These are phyloP conservation scores for Nemotelus nigrinus DNA, from an alignment of 2,888 invertebrate species.

Conservation along the genomic window DNA sequence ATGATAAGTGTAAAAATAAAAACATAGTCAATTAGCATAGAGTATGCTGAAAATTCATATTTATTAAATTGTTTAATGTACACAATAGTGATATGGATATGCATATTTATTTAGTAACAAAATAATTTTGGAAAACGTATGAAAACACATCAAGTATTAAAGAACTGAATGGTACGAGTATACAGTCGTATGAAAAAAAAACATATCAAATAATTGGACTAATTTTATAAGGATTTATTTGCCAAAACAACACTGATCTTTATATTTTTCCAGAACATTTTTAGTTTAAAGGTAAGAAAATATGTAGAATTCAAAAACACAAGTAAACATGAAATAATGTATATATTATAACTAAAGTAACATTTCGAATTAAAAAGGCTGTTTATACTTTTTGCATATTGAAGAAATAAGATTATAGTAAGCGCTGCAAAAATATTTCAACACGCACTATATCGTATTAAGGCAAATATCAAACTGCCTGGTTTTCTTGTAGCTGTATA, in stretches of 20 bases:
- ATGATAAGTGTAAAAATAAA: constrained; percentile 4
- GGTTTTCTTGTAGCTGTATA: too few relatives aligned
- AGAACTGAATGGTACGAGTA: constrained; percentile 11
- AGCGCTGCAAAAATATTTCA: constrained; percentile 33
- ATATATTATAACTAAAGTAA: constrained; percentile 34
- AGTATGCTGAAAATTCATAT: constrained; percentile 8
- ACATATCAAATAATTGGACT: constrained; percentile 34
- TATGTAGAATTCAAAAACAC: background rate
- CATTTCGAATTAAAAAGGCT: constrained; percentile 42
- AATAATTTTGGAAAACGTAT: background rate
- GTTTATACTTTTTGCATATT: constrained; percentile 41
- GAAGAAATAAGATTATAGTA: constrained; percentile 25
- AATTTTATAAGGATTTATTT: constrained; percentile 17
- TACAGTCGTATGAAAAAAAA: constrained; percentile 19
- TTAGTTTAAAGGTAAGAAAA: background rate
- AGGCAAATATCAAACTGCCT: too few relatives aligned
- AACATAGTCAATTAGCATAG: constrained; percentile 29
- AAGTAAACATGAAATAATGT: constrained; percentile 19
- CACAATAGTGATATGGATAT: background rate
- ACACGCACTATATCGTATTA: background rate
- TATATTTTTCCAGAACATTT: background rate
- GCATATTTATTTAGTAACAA: constrained; percentile 24
- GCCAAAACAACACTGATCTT: background rate
- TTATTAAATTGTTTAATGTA: too few relatives aligned
- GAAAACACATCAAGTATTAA: constrained; percentile 26